Evolutionary conservation across 2,797 vertebrate species (phyloP), one percentile per base, ranked within the genome.

Genomic region (Spatula versicolor): DNA sequence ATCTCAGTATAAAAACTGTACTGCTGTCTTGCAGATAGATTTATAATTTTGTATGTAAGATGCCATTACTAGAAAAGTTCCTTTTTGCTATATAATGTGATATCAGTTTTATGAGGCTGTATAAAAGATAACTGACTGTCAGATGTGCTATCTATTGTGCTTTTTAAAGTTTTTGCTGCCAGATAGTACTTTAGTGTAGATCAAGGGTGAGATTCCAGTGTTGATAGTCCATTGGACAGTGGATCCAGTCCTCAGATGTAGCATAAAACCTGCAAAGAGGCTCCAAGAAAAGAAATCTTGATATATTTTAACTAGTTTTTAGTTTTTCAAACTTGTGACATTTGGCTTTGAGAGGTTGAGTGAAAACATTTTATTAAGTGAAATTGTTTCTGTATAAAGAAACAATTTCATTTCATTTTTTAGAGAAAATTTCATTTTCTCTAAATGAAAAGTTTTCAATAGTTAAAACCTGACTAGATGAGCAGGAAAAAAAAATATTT

Each of bases 391-490:
- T 64, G 43, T 52, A 35, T 41, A 64, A 88, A 63, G 41, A 41
- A 41, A 41, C 41, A 41, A 41, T 41, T 41, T 41, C 41, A 41
- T 41, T 41, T 41, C 41, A 41, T 41, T 41, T 41, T 15, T 41
- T 41, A 41, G 41, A 15, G 41, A 41, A 41, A 41, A 41, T 41
- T 41, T 41, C 41, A 41, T 41, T 41, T 41, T 41, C 41, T 93
- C 71, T 82, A 76, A 95, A 83, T 78, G 19, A 52, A 72, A 78
- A 75, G n/a, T 79, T 94, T 22, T 5, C 8, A 62, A 18, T 50
- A 20, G 56, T 94, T 95, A 90, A 96, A 91, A 37, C 28, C 80
- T 37, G 77, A 63, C 75, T 31, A 91, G 46, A 67, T 69, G 22
- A 92, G 30, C 35, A 83, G 74, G 74, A 45, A 71, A 83, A 79